Evolutionary conservation across 2,888 invertebrate species (phyloP).

Genomic region (Idaea dimidiata): DNA sequence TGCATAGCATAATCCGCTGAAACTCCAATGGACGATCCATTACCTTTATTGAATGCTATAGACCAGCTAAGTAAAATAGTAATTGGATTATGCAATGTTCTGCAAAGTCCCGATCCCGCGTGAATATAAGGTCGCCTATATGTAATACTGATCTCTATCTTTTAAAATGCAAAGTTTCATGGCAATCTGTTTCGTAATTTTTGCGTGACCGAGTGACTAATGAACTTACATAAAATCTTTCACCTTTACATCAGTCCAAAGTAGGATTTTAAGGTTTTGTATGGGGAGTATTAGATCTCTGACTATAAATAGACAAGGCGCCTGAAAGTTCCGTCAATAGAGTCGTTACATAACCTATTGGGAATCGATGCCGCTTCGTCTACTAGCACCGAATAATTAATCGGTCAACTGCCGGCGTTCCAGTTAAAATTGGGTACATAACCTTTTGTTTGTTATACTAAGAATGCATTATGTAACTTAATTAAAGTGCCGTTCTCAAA

Average conservation of each 20-base stretch:
- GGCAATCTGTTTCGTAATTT: no score
- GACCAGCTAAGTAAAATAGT: no score
- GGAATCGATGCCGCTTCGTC: slow-evolving; percentile 57
- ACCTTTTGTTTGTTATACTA: slow-evolving; percentile 30
- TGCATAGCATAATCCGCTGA: slow-evolving; percentile 34
- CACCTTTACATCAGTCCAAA: no score
- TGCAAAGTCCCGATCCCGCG: background rate
- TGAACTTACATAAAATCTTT: no score
- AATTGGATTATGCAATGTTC: slow-evolving; percentile 20
- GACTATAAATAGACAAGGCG: background rate
- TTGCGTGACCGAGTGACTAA: no score
- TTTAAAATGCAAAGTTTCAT: no score
- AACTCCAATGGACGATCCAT: slow-evolving; percentile 39
- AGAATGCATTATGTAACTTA: slow-evolving; percentile 23
- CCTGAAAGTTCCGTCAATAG: background rate
- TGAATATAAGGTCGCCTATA: no score
- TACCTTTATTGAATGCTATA: slow-evolving; percentile 40
- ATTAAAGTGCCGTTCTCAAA: slow-evolving; percentile 15
- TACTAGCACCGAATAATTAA: slow-evolving; percentile 71
- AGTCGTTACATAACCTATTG: slow-evolving; percentile 40
- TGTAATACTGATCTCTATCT: no score
- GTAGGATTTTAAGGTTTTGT: no score
- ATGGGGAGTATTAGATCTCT: no score
- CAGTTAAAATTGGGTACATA: slow-evolving; percentile 52
- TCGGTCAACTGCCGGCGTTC: slow-evolving; percentile 62